phyloP scores from a whole-genome alignment of 2,888 invertebrate genomes.

The Stegana nigrithorax region DNA sequence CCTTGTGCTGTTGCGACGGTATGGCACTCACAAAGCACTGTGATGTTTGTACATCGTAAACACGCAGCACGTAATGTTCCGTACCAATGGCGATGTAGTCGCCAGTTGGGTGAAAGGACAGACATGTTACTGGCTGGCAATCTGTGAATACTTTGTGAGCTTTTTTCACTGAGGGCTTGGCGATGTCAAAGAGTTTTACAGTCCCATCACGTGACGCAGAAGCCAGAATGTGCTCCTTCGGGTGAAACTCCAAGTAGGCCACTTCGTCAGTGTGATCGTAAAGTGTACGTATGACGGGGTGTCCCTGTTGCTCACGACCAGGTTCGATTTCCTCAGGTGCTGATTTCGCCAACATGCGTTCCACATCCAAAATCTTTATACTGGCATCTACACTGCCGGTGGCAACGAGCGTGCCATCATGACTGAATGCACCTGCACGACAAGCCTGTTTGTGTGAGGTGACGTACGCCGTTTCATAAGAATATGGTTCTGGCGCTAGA shows the following conservation, averaged over 20 bases:
- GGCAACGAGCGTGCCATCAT: constrained; percentile 94
- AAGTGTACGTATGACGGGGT: constrained; percentile 97
- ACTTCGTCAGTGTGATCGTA: constrained; percentile 97
- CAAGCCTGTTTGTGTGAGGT: constrained; percentile 98
- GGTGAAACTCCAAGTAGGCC: constrained; percentile 96
- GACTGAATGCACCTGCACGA: constrained; percentile 94
- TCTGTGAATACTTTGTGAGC: constrained; percentile 97
- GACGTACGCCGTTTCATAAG: constrained; percentile 98
- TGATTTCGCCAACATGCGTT: constrained; percentile 98
- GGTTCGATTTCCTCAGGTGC: constrained; percentile 89
- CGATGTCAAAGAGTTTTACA: constrained; percentile 96
- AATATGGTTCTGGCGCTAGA: constrained; percentile 94
- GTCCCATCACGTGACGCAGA: constrained; percentile 96
- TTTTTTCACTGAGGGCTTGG: constrained; percentile 98
- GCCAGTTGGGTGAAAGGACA: constrained; percentile 96
- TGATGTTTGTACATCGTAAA: constrained; percentile 95
- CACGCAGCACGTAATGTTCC: constrained; percentile 86
- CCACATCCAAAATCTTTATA: constrained; percentile 99
- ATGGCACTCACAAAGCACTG: constrained; percentile 96
- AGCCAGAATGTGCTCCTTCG: constrained; percentile 91
- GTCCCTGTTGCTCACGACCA: constrained; percentile 89
- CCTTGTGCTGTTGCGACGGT: constrained; percentile 86
- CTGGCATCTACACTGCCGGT: constrained; percentile 99
- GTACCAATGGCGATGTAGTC: constrained; percentile 95
- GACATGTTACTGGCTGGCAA: constrained; percentile 87